Evolutionary conservation across 2,888 invertebrate species (phyloP), one percentile per base, ranked within the genome.

Genomic region (Falcaria lacertinaria): DNA sequence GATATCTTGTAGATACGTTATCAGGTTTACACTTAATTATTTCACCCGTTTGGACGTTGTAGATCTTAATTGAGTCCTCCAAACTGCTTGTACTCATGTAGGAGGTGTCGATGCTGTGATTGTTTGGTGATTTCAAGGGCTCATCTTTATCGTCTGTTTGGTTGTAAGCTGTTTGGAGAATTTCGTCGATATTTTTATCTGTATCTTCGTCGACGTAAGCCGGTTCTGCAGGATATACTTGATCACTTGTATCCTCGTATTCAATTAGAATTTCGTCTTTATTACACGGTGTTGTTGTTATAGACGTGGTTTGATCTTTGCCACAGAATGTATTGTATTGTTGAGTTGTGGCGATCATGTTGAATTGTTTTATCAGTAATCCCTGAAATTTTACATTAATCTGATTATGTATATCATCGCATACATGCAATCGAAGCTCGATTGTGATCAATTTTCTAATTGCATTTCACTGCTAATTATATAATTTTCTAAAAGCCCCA

Each of bases 61-160:
- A 90, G 61, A 90, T 86, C 80, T 88, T 89, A 54, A 89, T 88
- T 35, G 87, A 85, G 64, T 89, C 90, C 55, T 89, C 90, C 48
- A 86, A 67, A 69, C 90, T 90, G 56, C 89, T 89, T 0, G 88
- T 73, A 57, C 88, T 88, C 55, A 81, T 52, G 51, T 74, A 79
- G 35, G 86, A 87, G 47, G 78, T 76, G 56, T 82, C 83, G 33
- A 78, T 61, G 54, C 76, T 81, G 39, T 64, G 47, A 50, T 60
- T 11, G 28, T 7, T 65, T 40, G 84, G 80, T 15, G 86, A 82
- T 63, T 75, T 81, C 40, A 74, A 62, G 39, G 69, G 69, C 48
- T 76, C 78, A 22, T 45, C 54, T 48, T 62, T 67, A 41, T 65
- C 64, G 15, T 57, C 48, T 39, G 50, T 28, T 28, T 28, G 28